Conservation (phyloP, 2,797 vertebrate species). For the Characodon lateralis region DNA sequence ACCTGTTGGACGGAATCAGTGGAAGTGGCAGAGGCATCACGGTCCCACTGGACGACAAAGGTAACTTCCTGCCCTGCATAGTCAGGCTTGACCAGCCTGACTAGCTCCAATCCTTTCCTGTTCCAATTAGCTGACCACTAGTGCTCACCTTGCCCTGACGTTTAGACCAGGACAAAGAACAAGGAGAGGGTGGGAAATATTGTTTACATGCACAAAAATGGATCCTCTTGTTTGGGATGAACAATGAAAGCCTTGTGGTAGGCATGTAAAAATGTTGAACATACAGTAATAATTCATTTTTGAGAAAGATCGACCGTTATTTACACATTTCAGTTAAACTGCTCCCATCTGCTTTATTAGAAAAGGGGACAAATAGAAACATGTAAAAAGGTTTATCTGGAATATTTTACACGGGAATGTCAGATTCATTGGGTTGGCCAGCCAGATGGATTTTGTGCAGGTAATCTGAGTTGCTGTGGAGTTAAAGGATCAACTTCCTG, state of each 20-base stretch:
- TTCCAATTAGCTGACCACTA: conserved; percentile 81
- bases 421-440: conserved; percentile 31
- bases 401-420: conserved; percentile 25
- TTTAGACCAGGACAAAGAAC: conserved; percentile 84
- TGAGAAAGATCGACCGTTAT: conserved; percentile 7
- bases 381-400: conserved; percentile 18
- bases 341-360: conserved; percentile 13
- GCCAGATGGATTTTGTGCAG: conserved; percentile 13
- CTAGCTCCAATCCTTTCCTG: conserved; percentile 49
- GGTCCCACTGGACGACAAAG: conserved; percentile 26
- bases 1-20: conserved; percentile 12
- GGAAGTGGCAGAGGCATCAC: conserved; percentile 29
- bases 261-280: conserved; percentile 39
- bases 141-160: conserved; percentile 82
- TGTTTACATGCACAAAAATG: conserved; percentile 65
- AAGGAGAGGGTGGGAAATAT: conserved; percentile 74
- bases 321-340: conserved; percentile 25
- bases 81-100: conserved; percentile 22
- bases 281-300: conserved; percentile 28
- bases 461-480: conserved; percentile 7
- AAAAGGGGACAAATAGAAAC: conserved; percentile 11
- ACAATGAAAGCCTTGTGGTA: conserved; percentile 17
- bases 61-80: conserved; percentile 31
- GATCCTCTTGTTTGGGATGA: conserved; percentile 36
- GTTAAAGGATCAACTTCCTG: conserved; percentile 13